Base-by-base conservation (phyloP, 2,888 invertebrate genomes). In the Geotrupes spiniger region DNA sequence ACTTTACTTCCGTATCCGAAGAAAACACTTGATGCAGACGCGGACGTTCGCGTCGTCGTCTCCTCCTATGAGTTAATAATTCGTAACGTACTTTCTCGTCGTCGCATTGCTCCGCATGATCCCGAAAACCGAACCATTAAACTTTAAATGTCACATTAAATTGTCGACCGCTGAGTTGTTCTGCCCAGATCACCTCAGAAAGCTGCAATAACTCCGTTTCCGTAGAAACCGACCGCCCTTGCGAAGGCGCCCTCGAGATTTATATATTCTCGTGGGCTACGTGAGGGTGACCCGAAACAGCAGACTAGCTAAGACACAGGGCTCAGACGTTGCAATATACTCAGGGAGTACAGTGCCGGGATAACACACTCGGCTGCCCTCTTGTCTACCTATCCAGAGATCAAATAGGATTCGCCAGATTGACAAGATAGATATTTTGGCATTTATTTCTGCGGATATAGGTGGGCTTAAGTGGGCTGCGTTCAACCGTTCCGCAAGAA, bases 241-340 rank as follows among this genome's bases (percentile, higher is more conserved):
- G 58, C 59, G 60, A 61, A 63, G 63, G 63, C 63, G 59, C 63
- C 65, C 64, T 57, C 51, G 64, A 64, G 64, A 66, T 67, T 67
- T 66, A 66, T 67, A 64, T 63, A 61, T 66, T 60, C 63, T 64
- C 63, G 53, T 54, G 43, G 31, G 42, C 45, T 46, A 28, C 37
- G 46, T 44, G 52, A 41, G 44, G 42, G 52, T 47, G 46, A 49
- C 52, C 43, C 47, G 45, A 51, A 50, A 55, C 52, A 41, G 48
- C 27, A 43, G 49, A 37, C 36, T 26, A 44, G 41, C 37, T 49
- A 52, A 51, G 51, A 51, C 49, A 44, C 46, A 38, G 36, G 51
- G 54, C 42, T 54, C 53, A 51, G 51, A 51, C 53, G 38, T 43
- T 45, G 51, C 54, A 47, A 49, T 54, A 54, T 21, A 42, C 36